Conservation (phyloP, 2,113 vertebrate species). For the Chaenocephalus aceratus region DNA sequence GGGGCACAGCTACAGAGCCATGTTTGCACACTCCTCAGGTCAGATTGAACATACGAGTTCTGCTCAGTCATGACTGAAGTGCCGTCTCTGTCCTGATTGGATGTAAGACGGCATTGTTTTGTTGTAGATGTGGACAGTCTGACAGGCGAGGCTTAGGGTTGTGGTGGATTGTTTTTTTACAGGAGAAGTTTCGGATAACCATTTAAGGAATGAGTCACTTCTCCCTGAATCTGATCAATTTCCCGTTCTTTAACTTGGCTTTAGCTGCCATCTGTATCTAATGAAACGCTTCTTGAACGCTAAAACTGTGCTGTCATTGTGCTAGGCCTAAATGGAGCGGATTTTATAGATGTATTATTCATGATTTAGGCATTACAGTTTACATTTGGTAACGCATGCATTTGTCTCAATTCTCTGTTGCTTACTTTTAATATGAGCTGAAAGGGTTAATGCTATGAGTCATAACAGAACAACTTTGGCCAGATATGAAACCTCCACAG, state of each 20-base stretch:
- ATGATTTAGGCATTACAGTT: background rate
- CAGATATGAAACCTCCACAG: constrained; percentile 59
- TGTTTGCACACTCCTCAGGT: constrained; percentile 52
- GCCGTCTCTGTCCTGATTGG: constrained; percentile 31
- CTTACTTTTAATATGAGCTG: constrained; percentile 12
- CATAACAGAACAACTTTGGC: constrained; percentile 54
- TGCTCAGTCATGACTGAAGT: constrained; percentile 36
- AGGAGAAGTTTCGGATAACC: constrained; percentile 60
- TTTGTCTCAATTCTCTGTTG: constrained; percentile 6
- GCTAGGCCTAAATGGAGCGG: background rate
- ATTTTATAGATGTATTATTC: constrained; percentile 4
- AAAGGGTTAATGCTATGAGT: constrained; percentile 62
- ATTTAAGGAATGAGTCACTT: constrained; percentile 64
- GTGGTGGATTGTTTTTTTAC: constrained; percentile 43
- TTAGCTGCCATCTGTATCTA: constrained; percentile 17
- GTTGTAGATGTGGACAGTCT: constrained; percentile 9
- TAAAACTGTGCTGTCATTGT: constrained; percentile 6
- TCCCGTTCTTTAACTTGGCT: constrained; percentile 57
- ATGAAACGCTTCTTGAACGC: constrained; percentile 25
- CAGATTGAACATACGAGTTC: constrained; percentile 41
- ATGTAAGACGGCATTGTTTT: constrained; percentile 46
- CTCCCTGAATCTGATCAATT: constrained; percentile 51
- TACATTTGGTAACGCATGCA: background rate
- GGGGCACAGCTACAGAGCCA: constrained; percentile 58
- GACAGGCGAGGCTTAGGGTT: constrained; percentile 29